These are phyloP conservation scores for Serripes groenlandicus DNA, from an alignment of 2,888 invertebrate species.

Conservation along the genomic window DNA sequence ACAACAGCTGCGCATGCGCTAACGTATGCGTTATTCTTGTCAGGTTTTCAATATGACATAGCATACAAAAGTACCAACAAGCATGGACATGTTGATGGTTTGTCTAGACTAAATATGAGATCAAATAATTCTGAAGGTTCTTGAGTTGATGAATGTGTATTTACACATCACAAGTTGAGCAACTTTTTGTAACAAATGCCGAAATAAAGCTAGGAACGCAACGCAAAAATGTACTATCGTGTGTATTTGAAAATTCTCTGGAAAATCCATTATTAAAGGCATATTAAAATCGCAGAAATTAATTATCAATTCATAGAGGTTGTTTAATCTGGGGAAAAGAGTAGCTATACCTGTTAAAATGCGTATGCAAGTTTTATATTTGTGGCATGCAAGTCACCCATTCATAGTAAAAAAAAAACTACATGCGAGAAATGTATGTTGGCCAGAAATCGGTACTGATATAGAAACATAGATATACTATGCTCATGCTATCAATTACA, in stretches of 20 bases:
- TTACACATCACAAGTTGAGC: constrained; percentile 39
- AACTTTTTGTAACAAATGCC: constrained; percentile 48
- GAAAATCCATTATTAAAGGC: constrained; percentile 32
- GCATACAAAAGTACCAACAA: constrained; percentile 74
- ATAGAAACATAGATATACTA: constrained; percentile 70
- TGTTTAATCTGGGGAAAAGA: constrained; percentile 55
- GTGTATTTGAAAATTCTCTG: constrained; percentile 26
- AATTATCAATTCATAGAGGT: constrained; percentile 42
- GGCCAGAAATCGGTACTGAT: constrained; percentile 71
- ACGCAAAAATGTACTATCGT: constrained; percentile 42
- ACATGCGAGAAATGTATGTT: constrained; percentile 78
- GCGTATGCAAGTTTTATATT: constrained; percentile 42
- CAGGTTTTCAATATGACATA: constrained; percentile 82
- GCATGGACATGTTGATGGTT: constrained; percentile 81
- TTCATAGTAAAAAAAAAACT: constrained; percentile 77
- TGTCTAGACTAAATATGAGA: constrained; percentile 73
- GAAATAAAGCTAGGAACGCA: constrained; percentile 48
- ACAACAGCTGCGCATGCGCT: constrained; percentile 77
- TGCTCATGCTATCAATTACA: constrained; percentile 44
- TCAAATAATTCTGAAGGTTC: not conserved
- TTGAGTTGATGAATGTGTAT: constrained; percentile 30
- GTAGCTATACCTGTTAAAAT: constrained; percentile 62
- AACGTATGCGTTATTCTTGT: constrained; percentile 75
- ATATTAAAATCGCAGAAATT: constrained; percentile 27
- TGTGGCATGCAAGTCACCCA: constrained; percentile 74